Base-by-base conservation (phyloP, 2,113 vertebrate genomes). In the Eidolon helvum region DNA sequence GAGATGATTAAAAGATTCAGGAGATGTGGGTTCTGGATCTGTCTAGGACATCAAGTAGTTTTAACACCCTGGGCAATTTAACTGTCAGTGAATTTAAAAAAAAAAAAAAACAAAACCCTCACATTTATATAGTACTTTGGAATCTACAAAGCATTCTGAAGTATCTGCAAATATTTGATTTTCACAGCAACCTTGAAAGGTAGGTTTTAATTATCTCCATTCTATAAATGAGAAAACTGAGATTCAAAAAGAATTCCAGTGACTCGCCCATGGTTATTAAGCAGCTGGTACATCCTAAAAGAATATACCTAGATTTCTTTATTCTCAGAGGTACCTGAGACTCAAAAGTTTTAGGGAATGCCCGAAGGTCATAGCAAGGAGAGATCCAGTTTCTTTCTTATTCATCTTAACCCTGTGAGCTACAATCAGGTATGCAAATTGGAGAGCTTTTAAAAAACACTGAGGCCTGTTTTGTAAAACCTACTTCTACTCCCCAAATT, bases 121-220 rank as follows among this genome's bases (percentile, higher is more conserved):
- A 15, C 48, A n/a, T 85, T 43, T 95, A 53, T 63, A 82, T 10
- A 87, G 24, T 87, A 57, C 24, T 91, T 86, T 53, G 22, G 71
- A 91, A 35, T 91, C 88, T 72, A 91, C 75, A 66, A 75, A 87
- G 57, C 57, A 92, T 92, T 66, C 68, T 82, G 21, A 95, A 90
- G n/a, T 66, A 92, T 28, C 26, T 21, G 40, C 65, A 77, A 84
- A 63, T 77, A 84, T 63, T 21, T 83, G 77, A 89, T 43, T 61
- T 30, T 45, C 12, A 63, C 5, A 96, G 53, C 18, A 88, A 89
- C 24, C n/a, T 53, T 90, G 35, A 10, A 84, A 93, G 5, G 53
- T 63, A 89, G 21, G 21, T 77, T 89, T 77, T 61, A 84, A 93
- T 89, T 45, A 69, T 55, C 69, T 93, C 43, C 30, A 53, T 30